phyloP scores from a whole-genome alignment of 2,113 vertebrate species.

The Cryptomyrus ogoouensis region DNA sequence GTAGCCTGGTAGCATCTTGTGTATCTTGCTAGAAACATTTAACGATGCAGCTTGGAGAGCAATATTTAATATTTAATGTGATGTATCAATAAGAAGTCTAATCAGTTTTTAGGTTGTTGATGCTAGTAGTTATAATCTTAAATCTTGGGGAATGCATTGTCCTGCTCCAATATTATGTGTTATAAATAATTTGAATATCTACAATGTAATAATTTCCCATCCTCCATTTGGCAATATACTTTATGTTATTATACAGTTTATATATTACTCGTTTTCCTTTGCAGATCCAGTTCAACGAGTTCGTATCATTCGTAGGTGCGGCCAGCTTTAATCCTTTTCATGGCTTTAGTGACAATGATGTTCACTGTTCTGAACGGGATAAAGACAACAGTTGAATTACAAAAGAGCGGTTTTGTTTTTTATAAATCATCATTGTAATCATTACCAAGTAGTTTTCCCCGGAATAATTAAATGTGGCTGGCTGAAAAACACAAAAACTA shows the following conservation, averaged over 20 bases:
- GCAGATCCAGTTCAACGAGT: neutral
- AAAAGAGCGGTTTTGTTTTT: neutral
- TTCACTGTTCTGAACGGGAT: neutral
- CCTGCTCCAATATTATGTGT: neutral
- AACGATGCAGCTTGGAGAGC: neutral
- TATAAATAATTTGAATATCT: neutral
- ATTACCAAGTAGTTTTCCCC: neutral
- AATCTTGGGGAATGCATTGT: neutral
- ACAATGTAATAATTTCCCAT: neutral
- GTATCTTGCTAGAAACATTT: neutral
- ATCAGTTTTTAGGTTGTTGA: neutral
- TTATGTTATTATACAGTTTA: neutral
- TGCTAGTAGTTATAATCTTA: neutral
- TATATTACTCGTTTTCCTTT: neutral
- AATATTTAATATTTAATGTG: neutral
- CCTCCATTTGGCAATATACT: neutral
- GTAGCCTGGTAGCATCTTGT: neutral
- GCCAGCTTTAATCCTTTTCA: neutral
- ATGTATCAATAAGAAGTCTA: neutral
- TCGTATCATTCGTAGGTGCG: neutral
- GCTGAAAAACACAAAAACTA: neutral
- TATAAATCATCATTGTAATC: neutral
- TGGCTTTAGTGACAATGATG: neutral
- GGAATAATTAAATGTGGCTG: neutral
- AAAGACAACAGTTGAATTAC: neutral